Percentiles rank a stretch among this genome's conserved stretches.
Evolutionary conservation across 2,888 invertebrate species (phyloP).

Genomic region (Gastracanthus pulcherrimus): DNA sequence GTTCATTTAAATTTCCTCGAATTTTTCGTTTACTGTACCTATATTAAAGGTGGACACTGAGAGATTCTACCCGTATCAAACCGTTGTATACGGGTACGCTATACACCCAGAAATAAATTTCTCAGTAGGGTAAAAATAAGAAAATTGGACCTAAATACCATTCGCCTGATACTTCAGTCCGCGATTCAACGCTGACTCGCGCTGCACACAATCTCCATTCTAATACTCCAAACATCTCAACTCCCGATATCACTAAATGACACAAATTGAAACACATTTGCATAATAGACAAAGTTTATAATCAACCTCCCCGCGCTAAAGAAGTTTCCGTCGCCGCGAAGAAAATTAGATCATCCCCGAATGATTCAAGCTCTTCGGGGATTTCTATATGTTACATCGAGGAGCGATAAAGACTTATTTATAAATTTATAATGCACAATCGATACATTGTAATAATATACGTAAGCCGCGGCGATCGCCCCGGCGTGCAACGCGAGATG

Average conservation of each 20-base stretch:
- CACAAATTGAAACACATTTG: background rate
- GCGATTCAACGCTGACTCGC: background rate
- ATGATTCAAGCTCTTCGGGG: too few species aligned
- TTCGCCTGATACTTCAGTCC: too few species aligned
- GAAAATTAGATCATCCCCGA: background rate
- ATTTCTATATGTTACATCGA: too few species aligned
- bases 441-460: too few species aligned
- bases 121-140: background rate
- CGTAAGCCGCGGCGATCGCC: background rate
- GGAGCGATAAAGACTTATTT: too few species aligned
- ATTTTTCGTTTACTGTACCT: too few species aligned
- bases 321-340: background rate
- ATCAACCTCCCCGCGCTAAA: background rate
- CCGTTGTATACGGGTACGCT: background rate
- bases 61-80: too few species aligned
- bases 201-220: background rate
- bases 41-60: too few species aligned
- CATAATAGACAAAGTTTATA: slow-evolving; percentile 7
- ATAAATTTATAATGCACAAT: too few species aligned
- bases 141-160: background rate
- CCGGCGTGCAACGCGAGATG: background rate
- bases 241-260: background rate
- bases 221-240: too few species aligned
- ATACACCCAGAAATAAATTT: background rate
- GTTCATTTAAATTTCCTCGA: too few species aligned